These are phyloP conservation scores for Myiozetetes cayanensis DNA, from an alignment of 2,113 vertebrate genomes.

Conservation along the genomic window DNA sequence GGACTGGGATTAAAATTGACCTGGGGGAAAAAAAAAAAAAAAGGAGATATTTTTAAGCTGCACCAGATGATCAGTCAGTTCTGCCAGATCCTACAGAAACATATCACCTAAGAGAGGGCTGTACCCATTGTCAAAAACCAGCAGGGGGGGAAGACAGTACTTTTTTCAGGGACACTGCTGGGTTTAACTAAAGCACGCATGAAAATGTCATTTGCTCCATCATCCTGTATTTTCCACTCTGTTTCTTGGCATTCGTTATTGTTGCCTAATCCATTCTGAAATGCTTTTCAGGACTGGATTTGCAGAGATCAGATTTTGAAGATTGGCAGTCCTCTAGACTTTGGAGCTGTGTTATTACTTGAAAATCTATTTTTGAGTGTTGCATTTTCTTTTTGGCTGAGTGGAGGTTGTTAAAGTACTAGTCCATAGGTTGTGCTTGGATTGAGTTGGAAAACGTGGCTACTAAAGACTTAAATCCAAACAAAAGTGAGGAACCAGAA, in stretches of 20 bases:
- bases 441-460: not conserved
- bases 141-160: too few species aligned
- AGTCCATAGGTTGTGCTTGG: not conserved
- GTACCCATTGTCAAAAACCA: not conserved
- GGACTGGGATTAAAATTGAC: not conserved
- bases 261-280: not conserved
- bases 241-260: not conserved
- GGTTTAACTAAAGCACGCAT: not conserved
- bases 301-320: not conserved
- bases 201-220: not conserved
- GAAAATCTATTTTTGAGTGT: accelerated
- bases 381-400: not conserved
- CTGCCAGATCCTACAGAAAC: not conserved
- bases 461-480: not conserved
- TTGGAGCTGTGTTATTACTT: not conserved
- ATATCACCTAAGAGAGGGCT: not conserved
- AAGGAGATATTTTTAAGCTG: not conserved
- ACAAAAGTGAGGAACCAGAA: not conserved
- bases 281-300: not conserved
- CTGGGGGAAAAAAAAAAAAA: not conserved
- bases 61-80: not conserved
- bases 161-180: not conserved
- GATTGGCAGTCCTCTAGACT: not conserved
- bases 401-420: not conserved
- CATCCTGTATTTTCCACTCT: not conserved